Evolutionary conservation across 2,888 invertebrate species (phyloP), one percentile per base, ranked within the genome.

Genomic region (Lingula anatina): DNA sequence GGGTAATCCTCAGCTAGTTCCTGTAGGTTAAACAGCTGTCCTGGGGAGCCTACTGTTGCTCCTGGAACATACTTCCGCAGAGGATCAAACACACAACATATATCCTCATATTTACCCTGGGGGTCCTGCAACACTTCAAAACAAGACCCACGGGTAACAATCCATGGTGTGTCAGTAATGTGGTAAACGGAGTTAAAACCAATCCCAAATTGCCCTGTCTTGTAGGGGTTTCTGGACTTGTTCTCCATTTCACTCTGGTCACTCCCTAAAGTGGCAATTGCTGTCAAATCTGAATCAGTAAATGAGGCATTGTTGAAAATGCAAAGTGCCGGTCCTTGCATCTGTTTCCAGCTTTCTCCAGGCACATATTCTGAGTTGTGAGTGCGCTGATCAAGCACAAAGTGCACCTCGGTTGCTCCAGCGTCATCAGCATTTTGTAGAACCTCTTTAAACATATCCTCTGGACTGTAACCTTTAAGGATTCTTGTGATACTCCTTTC

Each of bases 111-210:
- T n/a, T n/a, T n/a, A n/a, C n/a, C n/a, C n/a, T n/a, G n/a, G n/a
- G n/a, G n/a, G n/a, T n/a, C n/a, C n/a, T n/a, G n/a, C n/a, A n/a
- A n/a, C n/a, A n/a, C n/a, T n/a, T n/a, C n/a, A n/a, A n/a, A n/a
- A n/a, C n/a, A n/a, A n/a, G n/a, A n/a, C n/a, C n/a, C n/a, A n/a
- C n/a, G n/a, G n/a, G n/a, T n/a, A n/a, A n/a, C 20, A 45, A 46
- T 36, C 27, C 28, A 28, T 4, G 49, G 49, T 5, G 24, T 39
- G 39, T 49, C 45, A 15, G 49, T 49, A 31, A 49, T 27, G 35
- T 45, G 28, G 35, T 46, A 49, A 20, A 49, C 49, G 18, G 28
- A 38, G 20, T 49, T 49, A 44, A 49, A 49, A 9, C 49, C 49
- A n/a, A 49, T 39, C 15, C 49, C 49, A 39, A 36, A 49, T 5